These are phyloP conservation scores for Macrobrachium rosenbergii DNA, from an alignment of 1,140 invertebrate species.

Conservation along the genomic window DNA sequence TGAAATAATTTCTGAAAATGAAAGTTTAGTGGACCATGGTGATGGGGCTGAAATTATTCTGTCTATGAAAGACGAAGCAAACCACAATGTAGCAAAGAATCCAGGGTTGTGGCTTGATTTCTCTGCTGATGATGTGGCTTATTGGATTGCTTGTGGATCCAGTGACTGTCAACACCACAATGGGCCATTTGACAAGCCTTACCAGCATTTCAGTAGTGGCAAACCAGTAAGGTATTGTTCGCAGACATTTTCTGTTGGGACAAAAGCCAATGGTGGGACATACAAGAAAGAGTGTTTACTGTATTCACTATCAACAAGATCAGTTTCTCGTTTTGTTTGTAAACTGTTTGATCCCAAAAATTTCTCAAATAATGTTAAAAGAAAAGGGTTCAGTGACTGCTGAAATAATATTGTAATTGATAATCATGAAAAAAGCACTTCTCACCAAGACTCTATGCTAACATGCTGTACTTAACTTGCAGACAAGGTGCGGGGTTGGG, in stretches of 20 bases:
- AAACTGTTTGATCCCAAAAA: slow-evolving; percentile 60
- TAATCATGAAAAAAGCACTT: slow-evolving; percentile 52
- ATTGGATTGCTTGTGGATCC: slow-evolving; percentile 62
- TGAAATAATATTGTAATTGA: slow-evolving; percentile 56
- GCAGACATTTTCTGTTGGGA: slow-evolving; percentile 60
- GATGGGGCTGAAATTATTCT: slow-evolving; percentile 28
- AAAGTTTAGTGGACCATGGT: slow-evolving; percentile 25
- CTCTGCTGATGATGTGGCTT: slow-evolving; percentile 60
- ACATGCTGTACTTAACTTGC: slow-evolving; percentile 60
- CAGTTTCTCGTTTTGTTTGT: slow-evolving; percentile 64
- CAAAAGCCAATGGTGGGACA: slow-evolving; percentile 25
- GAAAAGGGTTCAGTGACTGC: slow-evolving; percentile 51
- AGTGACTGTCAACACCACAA: slow-evolving; percentile 61
- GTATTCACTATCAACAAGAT: slow-evolving; percentile 65
- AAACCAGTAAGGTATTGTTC: slow-evolving; percentile 65
- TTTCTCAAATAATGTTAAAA: slow-evolving; percentile 41
- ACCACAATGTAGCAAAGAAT: slow-evolving; percentile 23
- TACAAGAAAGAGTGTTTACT: slow-evolving; percentile 47
- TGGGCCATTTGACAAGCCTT: slow-evolving; percentile 64
- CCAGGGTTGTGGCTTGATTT: slow-evolving; percentile 43
- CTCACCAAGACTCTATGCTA: slow-evolving; percentile 60
- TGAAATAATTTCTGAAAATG: slow-evolving; percentile 35
- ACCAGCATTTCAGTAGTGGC: slow-evolving; percentile 64
- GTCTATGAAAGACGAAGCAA: slow-evolving; percentile 15
- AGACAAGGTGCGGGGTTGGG: slow-evolving; percentile 57